Percentiles rank a stretch among this genome's conserved stretches.
These are phyloP conservation scores for Cephus spinipes DNA, from an alignment of 2,888 invertebrate genomes.

Conservation along the genomic window DNA sequence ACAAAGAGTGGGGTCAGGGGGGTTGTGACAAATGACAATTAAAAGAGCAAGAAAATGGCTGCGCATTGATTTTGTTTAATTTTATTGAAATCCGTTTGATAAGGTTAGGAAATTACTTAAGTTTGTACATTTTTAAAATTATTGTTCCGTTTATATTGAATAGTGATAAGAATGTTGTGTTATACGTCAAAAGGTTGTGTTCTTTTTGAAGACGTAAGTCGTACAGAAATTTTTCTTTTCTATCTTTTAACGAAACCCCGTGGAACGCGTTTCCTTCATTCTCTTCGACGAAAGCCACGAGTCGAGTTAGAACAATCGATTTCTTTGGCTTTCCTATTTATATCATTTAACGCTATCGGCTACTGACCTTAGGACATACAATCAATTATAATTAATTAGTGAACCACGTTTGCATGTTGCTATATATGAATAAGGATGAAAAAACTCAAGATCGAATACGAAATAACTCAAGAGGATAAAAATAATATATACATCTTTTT, in stretches of 20 bases:
- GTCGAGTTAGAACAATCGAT: not conserved
- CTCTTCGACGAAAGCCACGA: not conserved
- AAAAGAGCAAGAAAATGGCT: not conserved
- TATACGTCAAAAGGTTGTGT: not conserved
- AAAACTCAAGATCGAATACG: slow-evolving; percentile 11
- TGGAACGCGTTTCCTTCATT: not conserved
- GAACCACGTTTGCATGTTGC: slow-evolving; percentile 18
- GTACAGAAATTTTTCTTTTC: not conserved
- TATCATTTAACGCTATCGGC: not conserved
- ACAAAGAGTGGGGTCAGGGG: not conserved
- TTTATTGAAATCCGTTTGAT: not conserved
- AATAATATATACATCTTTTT: slow-evolving; percentile 20
- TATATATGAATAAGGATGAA: slow-evolving; percentile 14
- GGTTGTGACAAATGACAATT: not conserved
- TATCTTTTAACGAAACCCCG: not conserved
- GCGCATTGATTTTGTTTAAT: not conserved
- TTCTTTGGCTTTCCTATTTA: not conserved
- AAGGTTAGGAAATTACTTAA: not conserved
- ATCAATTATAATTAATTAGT: slow-evolving; percentile 8
- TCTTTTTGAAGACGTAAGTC: not conserved
- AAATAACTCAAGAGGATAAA: slow-evolving; percentile 8
- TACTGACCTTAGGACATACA: not conserved
- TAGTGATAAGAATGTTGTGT: not conserved
- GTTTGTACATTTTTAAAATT: not conserved
- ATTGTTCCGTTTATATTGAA: no score